A percentile compares a stretch with the other conserved stretches of the same genome.
Conservation (phyloP, 2,797 vertebrate species). For the Yasuhikotakia modesta region DNA sequence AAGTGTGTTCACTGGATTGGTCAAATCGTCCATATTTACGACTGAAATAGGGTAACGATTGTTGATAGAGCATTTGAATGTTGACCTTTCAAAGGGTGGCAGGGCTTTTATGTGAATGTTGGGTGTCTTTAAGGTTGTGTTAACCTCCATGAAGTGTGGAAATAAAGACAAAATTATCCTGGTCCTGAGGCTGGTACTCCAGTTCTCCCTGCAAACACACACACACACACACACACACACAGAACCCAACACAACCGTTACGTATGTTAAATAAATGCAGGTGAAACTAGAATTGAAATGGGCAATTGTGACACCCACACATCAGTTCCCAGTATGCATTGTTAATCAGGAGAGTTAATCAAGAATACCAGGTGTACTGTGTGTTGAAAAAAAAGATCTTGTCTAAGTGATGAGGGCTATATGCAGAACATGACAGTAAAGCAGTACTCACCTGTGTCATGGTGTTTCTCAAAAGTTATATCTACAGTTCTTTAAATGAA, state of each 20-base stretch:
- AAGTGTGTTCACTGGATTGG: slow-evolving; percentile 48
- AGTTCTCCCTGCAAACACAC: slow-evolving; percentile 84
- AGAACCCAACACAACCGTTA: too few species aligned
- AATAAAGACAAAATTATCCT: slow-evolving; percentile 94
- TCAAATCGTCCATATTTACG: background rate
- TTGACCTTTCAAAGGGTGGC: slow-evolving; percentile 32
- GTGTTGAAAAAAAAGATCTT: slow-evolving; percentile 51
- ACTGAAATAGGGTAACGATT: slow-evolving; percentile 31
- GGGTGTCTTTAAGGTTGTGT: slow-evolving; percentile 48
- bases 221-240: slow-evolving; percentile 25
- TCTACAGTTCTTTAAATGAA: slow-evolving; percentile 15
- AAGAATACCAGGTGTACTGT: slow-evolving; percentile 94
- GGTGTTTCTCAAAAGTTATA: slow-evolving; percentile 30
- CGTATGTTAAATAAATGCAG: slow-evolving; percentile 18
- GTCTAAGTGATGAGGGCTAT: slow-evolving; percentile 37
- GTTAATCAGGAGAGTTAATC: slow-evolving; percentile 97
- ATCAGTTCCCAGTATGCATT: slow-evolving; percentile 97
- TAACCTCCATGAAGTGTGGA: slow-evolving; percentile 96
- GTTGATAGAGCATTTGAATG: slow-evolving; percentile 20
- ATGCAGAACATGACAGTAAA: slow-evolving; percentile 38
- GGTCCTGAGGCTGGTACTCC: slow-evolving; percentile 91
- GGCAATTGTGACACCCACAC: slow-evolving; percentile 5
- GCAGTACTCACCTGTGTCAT: slow-evolving; percentile 5
- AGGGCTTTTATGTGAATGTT: slow-evolving; percentile 12
- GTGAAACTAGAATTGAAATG: slow-evolving; percentile 29